A percentile compares a stretch with the other conserved stretches of the same genome.
Conservation (phyloP, 2,888 invertebrate species). For the Clivina fossor region DNA sequence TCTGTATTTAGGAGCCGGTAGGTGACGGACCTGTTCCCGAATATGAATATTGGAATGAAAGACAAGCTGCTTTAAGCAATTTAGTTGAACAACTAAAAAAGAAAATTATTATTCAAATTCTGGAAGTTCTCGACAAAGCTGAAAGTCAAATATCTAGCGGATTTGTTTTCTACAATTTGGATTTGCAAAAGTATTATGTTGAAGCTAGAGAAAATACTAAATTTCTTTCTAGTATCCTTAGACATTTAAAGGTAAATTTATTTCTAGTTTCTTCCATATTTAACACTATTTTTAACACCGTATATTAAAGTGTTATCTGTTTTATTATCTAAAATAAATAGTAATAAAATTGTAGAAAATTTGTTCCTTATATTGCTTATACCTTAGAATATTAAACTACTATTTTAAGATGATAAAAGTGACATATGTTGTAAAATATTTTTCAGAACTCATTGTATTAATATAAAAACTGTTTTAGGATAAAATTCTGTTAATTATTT, state of each 20-base stretch:
- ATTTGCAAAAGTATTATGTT: conserved; percentile 66
- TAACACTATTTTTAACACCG: conserved; percentile 6
- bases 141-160: conserved; percentile 60
- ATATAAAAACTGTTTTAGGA: no score
- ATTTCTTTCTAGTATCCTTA: conserved; percentile 72
- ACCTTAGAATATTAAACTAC: no score
- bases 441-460: no score
- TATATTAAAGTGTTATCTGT: conserved; percentile 10
- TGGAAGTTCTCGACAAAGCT: conserved; percentile 59
- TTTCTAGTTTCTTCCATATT: conserved; percentile 6
- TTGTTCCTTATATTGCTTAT: no score
- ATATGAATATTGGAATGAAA: conserved; percentile 82
- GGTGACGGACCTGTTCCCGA: conserved; percentile 82
- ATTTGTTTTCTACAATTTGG: conserved; percentile 63
- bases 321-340: conserved; percentile 35
- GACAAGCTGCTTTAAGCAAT: conserved; percentile 74
- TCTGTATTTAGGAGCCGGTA: conserved; percentile 55
- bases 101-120: conserved; percentile 64
- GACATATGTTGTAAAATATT: no score
- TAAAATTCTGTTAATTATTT: no score
- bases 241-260: conserved; percentile 65
- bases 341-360: conserved; percentile 38
- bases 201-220: conserved; percentile 78
- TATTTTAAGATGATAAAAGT: no score
- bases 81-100: conserved; percentile 81